Base-by-base conservation (phyloP, 2,113 vertebrate species). In the Ceratotherium simum region DNA sequence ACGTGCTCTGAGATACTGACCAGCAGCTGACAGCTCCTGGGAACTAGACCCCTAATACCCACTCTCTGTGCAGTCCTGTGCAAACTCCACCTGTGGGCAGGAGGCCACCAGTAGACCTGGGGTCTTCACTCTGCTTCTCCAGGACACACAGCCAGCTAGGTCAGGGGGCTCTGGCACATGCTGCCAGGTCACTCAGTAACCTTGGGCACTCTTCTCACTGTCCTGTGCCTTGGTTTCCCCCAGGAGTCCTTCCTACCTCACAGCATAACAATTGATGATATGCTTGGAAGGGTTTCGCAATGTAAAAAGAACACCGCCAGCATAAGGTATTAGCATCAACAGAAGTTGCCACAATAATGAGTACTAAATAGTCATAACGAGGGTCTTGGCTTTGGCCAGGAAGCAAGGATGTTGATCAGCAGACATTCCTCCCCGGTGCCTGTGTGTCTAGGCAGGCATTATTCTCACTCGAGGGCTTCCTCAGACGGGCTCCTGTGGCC, bases 341-440 rank as follows among this genome's bases (percentile, higher is more conserved):
- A 12, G 0, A 2, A 33, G 69, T 13, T 1, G 1, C 20, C 27
- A 3, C 0, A 3, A 18, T 20, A 11, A 46, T 1, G 39, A 36
- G 39, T 7, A 3, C 80, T 1, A 18, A 54, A 4, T 3, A 1
- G 33, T 4, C 5, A 3, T 8, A 2, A 6, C 0, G 5, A 70
- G 23, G 39, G 62, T 11, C 33, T 17, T 9, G 60, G 36, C 42
- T 14, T 2, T 2, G n/a, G 31, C 31, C 86, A 8, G 13, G 82
- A 60, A 88, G 42, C 21, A 7, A 46, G 69, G 42, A 33, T 2
- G 6, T 1, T 3, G 18, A 17, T 10, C n/a, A 8, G 14, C 36
- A 31, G 31, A 25, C 0, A 10, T 73, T 25, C 20, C 39, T 54
- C 27, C 42, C n/a, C 16, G 0, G 18, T 17, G 54, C 12, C 31